These are phyloP conservation scores for Hemitrygon akajei DNA, from an alignment of 2,797 vertebrate species.

Conservation along the genomic window DNA sequence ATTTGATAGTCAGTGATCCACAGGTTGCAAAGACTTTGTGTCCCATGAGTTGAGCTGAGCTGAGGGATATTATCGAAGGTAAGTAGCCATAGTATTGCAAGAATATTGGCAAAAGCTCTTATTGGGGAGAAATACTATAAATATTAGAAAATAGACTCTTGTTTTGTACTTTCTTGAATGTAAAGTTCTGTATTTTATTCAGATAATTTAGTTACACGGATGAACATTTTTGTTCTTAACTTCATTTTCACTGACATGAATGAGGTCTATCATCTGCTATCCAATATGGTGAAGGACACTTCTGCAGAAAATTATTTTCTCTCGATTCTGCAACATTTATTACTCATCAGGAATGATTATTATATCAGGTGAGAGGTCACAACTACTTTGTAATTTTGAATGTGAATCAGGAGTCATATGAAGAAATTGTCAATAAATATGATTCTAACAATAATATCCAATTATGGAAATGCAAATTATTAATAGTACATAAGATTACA, in stretches of 20 bases:
- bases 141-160: not conserved
- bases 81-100: not conserved
- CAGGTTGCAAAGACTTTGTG: not conserved
- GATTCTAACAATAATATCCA: not conserved
- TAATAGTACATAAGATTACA: not conserved
- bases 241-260: constrained; percentile 71
- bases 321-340: constrained; percentile 89
- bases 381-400: constrained; percentile 13
- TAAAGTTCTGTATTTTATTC: not conserved
- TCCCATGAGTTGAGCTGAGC: not conserved
- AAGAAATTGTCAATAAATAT: not conserved
- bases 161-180: not conserved
- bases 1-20: not conserved
- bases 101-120: not conserved
- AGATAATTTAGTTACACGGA: constrained; percentile 35
- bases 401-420: not conserved
- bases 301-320: constrained; percentile 81
- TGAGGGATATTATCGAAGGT: not conserved
- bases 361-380: constrained; percentile 75
- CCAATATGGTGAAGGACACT: constrained; percentile 93
- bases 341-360: constrained; percentile 95
- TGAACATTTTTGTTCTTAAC: constrained; percentile 57
- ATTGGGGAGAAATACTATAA: not conserved
- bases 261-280: constrained; percentile 90
- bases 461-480: not conserved